Percentiles rank a stretch among this genome's conserved stretches.
Evolutionary conservation across 2,797 vertebrate genomes (phyloP).

Genomic region (Myotis pilosus): DNA sequence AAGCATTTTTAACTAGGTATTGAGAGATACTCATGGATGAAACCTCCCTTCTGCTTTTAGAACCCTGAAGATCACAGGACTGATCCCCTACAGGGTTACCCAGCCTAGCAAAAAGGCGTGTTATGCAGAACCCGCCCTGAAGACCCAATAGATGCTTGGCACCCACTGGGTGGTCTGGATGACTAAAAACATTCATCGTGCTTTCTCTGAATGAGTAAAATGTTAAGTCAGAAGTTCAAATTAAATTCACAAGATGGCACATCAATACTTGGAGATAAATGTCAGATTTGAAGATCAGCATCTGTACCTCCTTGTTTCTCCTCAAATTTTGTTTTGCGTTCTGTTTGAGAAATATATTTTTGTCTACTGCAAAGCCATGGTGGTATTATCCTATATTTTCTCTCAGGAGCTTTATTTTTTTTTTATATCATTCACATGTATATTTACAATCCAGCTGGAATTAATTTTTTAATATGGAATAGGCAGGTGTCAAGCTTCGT

Average conservation of each 20-base stretch:
- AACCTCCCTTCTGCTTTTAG: not conserved
- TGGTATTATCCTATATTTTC: not conserved
- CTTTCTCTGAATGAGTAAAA: not conserved
- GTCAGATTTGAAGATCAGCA: not conserved
- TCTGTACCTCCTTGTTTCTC: not conserved
- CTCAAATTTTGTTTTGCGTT: not conserved
- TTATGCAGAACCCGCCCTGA: not conserved
- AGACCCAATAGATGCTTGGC: not conserved
- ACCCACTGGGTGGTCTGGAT: not conserved
- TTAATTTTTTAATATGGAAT: not conserved
- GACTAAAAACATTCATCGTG: not conserved
- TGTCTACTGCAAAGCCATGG: not conserved
- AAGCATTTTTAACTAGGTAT: not conserved
- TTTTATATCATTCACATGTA: not conserved
- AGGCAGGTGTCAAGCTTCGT: not conserved
- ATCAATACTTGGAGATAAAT: not conserved
- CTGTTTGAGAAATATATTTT: not conserved
- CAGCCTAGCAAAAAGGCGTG: not conserved
- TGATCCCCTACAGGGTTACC: not conserved
- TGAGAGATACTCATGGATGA: not conserved
- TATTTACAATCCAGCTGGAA: not conserved
- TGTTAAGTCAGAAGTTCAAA: conserved; percentile 1
- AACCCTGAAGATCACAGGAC: not conserved
- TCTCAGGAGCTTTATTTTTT: not conserved
- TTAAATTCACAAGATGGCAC: not conserved